Evolutionary conservation across 2,797 vertebrate species (phyloP).

Genomic region (Schizothorax lantsangensis): DNA sequence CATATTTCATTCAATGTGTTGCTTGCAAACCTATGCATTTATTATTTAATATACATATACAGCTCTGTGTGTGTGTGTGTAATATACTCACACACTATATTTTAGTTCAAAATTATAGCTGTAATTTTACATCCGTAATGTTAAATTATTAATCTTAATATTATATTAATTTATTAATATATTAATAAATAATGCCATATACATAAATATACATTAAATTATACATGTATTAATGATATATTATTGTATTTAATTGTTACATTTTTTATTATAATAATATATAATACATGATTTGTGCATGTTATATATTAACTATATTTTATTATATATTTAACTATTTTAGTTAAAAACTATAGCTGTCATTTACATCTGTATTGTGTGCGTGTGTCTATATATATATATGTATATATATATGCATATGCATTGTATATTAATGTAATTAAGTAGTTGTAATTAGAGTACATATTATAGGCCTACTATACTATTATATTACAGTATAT

Average conservation of each 20-base stretch:
- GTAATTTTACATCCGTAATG: neutral
- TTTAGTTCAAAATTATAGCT: neutral
- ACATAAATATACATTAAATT: neutral
- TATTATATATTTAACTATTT: too few species aligned
- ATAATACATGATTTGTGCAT: neutral
- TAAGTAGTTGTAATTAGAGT: too few species aligned
- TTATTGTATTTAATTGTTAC: neutral
- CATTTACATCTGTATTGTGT: too few species aligned
- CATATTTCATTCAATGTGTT: neutral
- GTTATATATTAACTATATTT: too few species aligned
- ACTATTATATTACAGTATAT: too few species aligned
- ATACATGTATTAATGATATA: neutral
- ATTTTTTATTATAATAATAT: neutral
- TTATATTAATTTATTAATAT: neutral
- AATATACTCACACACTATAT: neutral
- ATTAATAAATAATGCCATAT: neutral
- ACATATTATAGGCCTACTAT: too few species aligned
- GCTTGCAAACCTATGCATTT: neutral
- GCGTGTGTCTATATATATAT: too few species aligned
- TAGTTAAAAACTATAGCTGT: too few species aligned
- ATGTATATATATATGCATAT: too few species aligned
- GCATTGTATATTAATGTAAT: too few species aligned
- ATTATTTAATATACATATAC: neutral
- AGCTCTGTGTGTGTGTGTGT: neutral
- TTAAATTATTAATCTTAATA: neutral